Conservation (phyloP, 2,797 vertebrate genomes). For the Emys orbicularis region DNA sequence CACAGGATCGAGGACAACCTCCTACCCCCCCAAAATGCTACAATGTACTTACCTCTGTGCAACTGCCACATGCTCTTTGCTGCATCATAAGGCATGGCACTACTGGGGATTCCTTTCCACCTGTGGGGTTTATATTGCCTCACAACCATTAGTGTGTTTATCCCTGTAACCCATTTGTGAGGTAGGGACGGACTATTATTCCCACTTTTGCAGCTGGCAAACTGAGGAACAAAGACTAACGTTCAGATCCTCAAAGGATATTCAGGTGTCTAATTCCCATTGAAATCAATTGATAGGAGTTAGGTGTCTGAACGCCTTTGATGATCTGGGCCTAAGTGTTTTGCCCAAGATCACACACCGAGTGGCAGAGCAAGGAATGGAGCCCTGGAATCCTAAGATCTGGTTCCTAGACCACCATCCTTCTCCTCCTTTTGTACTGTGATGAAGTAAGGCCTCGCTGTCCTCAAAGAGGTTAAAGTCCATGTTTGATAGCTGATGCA, state of each 20-base stretch:
- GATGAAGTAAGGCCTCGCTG: neutral
- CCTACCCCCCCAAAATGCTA: neutral
- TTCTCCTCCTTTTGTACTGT: neutral
- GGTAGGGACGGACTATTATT: neutral
- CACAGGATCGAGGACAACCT: too few species aligned
- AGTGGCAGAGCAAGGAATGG: neutral
- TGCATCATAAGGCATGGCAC: neutral
- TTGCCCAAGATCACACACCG: neutral
- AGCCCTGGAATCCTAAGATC: neutral
- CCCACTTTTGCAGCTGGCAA: neutral
- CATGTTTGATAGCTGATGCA: neutral
- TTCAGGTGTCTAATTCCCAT: too few species aligned
- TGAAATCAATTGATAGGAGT: too few species aligned
- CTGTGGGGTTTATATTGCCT: neutral
- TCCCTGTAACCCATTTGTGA: too few species aligned
- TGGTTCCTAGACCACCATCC: neutral
- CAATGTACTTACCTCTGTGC: neutral
- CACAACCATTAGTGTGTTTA: neutral
- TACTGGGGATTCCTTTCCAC: neutral
- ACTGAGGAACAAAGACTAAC: neutral
- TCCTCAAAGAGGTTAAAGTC: neutral
- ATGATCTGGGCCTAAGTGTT: too few species aligned
- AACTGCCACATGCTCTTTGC: neutral
- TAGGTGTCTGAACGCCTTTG: too few species aligned
- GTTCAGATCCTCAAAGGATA: too few species aligned